Evolutionary conservation across 2,797 vertebrate genomes (phyloP).

Genomic region (Gephyroberyx darwinii): DNA sequence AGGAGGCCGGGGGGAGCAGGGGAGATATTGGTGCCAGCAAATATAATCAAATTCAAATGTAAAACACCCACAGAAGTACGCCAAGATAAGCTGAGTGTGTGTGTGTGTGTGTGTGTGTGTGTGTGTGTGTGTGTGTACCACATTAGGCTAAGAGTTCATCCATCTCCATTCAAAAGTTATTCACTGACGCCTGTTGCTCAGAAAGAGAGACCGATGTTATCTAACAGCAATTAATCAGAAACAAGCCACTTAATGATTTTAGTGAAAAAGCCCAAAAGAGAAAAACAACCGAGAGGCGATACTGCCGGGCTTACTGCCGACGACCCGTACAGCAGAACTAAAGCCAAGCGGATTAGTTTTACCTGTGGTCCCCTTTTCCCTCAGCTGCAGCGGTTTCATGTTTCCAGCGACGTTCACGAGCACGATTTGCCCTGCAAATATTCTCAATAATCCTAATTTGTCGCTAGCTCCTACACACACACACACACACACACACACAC

Average conservation of each 20-base stretch:
- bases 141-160: conserved; percentile 27
- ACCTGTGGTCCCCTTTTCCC: not conserved
- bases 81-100: conserved; percentile 10
- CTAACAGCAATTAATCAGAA: conserved; percentile 41
- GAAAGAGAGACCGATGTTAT: conserved; percentile 30
- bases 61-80: not conserved
- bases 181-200: conserved; percentile 26
- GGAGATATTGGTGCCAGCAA: not conserved
- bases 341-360: conserved; percentile 19
- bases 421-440: conserved; percentile 37
- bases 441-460: conserved; percentile 41
- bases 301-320: conserved; percentile 14
- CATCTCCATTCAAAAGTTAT: conserved; percentile 30
- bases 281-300: conserved; percentile 1
- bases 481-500: conserved; percentile 23
- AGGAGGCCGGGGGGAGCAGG: not conserved
- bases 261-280: conserved; percentile 21
- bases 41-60: conserved; percentile 9
- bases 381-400: conserved; percentile 21
- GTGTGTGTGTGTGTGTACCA: not conserved
- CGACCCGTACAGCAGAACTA: conserved; percentile 21
- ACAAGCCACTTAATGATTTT: conserved; percentile 44
- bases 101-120: conserved; percentile 16
- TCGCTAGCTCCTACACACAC: conserved; percentile 4
- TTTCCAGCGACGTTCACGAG: conserved; percentile 24